phyloP scores from a whole-genome alignment of 1,140 invertebrate genomes.

The Reticulitermes speratus region DNA sequence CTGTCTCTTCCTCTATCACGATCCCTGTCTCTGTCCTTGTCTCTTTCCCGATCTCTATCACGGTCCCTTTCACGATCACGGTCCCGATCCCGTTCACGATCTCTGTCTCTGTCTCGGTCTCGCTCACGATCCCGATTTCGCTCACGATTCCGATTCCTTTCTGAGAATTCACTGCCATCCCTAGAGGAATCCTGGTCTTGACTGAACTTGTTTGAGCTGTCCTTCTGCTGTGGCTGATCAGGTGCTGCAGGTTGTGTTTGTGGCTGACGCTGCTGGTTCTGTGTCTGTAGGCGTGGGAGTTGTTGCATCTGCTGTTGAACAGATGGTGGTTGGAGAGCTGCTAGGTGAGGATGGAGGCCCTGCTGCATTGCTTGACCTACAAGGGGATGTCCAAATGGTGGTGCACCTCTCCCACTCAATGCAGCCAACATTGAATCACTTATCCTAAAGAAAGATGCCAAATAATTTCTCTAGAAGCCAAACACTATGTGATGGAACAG shows the following conservation, averaged over 20 bases:
- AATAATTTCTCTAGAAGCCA: no score
- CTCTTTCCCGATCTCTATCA: conserved; percentile 30
- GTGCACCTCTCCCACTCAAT: background rate
- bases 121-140: conserved; percentile 32
- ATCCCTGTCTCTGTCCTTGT: conserved; percentile 36
- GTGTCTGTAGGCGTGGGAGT: background rate
- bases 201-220: background rate
- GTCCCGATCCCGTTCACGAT: conserved; percentile 1
- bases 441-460: background rate
- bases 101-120: conserved; percentile 34
- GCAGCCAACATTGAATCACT: background rate
- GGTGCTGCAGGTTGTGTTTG: background rate
- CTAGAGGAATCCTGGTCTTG: background rate
- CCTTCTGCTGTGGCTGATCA: background rate
- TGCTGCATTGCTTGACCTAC: background rate
- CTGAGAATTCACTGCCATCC: conserved; percentile 20
- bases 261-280: background rate
- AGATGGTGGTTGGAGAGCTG: background rate
- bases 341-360: background rate
- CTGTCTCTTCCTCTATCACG: conserved; percentile 35
- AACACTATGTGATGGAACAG: no score
- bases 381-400: background rate
- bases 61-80: background rate
- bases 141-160: conserved; percentile 25
- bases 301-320: conserved; percentile 22